phyloP scores from a whole-genome alignment of 1,140 invertebrate species.

The Probaryconus sp. region DNA sequence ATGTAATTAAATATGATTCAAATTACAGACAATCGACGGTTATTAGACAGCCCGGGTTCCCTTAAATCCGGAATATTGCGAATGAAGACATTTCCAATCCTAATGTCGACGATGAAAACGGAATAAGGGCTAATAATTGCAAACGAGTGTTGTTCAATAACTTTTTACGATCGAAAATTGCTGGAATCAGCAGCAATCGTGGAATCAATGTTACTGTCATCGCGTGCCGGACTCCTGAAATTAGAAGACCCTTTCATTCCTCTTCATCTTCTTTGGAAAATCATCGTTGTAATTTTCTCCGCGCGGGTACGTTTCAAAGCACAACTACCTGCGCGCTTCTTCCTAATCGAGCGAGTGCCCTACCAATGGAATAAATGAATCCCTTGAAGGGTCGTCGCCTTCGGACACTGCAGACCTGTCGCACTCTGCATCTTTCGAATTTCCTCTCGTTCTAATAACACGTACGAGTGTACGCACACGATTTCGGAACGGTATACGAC shows the following conservation, averaged over 20 bases:
- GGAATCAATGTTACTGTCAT: conserved; percentile 22
- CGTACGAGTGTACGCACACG: conserved; percentile 29
- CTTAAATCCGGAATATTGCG: too few species aligned
- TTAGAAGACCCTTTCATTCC: conserved; percentile 10
- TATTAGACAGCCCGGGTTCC: too few species aligned
- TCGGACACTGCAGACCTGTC: conserved; percentile 51
- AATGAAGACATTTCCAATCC: conserved; percentile 32
- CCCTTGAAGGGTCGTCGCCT: conserved; percentile 62
- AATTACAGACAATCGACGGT: conserved; percentile 16
- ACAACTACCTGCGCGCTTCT: neutral
- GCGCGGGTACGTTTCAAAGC: too few species aligned
- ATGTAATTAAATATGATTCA: conserved; percentile 44
- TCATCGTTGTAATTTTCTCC: conserved; percentile 22
- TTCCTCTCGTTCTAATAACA: conserved; percentile 40
- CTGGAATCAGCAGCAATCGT: conserved; percentile 24
- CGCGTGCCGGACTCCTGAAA: conserved; percentile 36
- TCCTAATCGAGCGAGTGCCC: conserved; percentile 2
- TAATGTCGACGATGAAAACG: neutral
- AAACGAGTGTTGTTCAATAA: conserved; percentile 24
- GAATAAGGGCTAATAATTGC: conserved; percentile 23
- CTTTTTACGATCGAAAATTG: conserved; percentile 44
- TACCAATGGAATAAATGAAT: conserved; percentile 29
- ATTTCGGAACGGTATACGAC: conserved; percentile 22
- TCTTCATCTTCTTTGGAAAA: conserved; percentile 28
- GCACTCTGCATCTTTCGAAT: conserved; percentile 46